phyloP scores from a whole-genome alignment of 2,113 vertebrate genomes.

The Zapornia atra region DNA sequence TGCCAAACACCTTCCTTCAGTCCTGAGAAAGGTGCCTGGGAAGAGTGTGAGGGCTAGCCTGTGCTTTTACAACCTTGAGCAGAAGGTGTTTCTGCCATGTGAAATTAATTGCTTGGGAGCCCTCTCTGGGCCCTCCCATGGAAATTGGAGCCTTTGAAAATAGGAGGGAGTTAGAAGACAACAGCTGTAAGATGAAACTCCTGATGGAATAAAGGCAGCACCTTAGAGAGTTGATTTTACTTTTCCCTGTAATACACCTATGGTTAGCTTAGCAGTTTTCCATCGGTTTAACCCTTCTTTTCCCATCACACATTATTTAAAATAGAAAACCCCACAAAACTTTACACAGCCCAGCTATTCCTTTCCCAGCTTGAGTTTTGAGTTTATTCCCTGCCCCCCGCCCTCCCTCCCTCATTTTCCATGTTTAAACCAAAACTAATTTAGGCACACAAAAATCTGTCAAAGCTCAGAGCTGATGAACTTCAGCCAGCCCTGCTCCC shows the following conservation, averaged over 20 bases:
- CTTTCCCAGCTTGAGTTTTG: neutral
- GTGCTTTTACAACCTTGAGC: conserved; percentile 21
- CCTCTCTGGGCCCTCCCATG: neutral
- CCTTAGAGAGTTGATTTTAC: neutral
- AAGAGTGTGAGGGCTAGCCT: conserved; percentile 32
- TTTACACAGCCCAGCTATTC: neutral
- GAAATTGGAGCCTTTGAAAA: neutral
- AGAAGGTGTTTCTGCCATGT: neutral
- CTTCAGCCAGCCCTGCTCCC: neutral
- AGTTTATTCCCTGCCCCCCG: neutral
- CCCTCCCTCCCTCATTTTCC: neutral
- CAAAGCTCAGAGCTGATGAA: neutral
- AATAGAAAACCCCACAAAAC: neutral
- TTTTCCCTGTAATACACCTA: neutral
- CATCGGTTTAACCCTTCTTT: neutral
- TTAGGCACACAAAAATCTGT: neutral
- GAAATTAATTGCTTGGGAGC: conserved; percentile 25
- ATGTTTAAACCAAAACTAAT: neutral
- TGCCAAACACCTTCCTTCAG: conserved; percentile 14
- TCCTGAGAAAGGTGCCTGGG: conserved; percentile 3
- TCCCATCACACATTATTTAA: neutral
- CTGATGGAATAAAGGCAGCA: neutral
- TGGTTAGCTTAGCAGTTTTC: neutral
- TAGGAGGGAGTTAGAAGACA: conserved; percentile 12
- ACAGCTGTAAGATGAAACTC: conserved; percentile 17